phyloP scores from a whole-genome alignment of 1,140 invertebrate species.

The Brachionus calyciflorus region DNA sequence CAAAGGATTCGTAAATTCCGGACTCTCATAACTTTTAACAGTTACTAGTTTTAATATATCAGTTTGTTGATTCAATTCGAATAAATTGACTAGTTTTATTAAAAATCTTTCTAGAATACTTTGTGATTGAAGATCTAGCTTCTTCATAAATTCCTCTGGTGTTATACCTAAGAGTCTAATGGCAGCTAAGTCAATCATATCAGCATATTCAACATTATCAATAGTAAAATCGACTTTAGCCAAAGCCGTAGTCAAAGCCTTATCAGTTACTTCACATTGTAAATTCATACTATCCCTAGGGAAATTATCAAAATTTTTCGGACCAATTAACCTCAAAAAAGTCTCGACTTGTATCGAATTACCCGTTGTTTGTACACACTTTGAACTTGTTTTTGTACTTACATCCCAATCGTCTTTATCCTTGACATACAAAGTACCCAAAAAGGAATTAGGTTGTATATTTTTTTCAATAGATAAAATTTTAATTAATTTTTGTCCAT shows the following conservation, averaged over 20 bases:
- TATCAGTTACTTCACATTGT: background rate
- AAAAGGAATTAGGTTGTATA: background rate
- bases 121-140: background rate
- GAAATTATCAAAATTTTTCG: background rate
- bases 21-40: background rate
- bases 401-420: constrained; percentile 45
- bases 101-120: constrained; percentile 32
- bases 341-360: background rate
- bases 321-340: background rate
- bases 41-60: constrained; percentile 29
- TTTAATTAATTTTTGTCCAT: constrained; percentile 2
- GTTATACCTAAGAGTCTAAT: background rate
- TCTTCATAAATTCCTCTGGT: constrained; percentile 8
- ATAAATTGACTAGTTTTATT: constrained; percentile 27
- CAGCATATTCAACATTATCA: constrained; percentile 39
- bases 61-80: background rate
- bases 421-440: constrained; percentile 22
- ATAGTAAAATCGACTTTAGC: constrained; percentile 37
- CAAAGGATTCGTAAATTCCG: background rate
- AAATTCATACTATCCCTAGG: background rate
- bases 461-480: constrained; percentile 34
- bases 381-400: background rate
- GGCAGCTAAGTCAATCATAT: constrained; percentile 1
- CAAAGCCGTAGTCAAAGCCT: background rate
- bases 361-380: background rate